These are phyloP conservation scores for Rhagium mordax DNA, from an alignment of 2,888 invertebrate species.

Conservation along the genomic window DNA sequence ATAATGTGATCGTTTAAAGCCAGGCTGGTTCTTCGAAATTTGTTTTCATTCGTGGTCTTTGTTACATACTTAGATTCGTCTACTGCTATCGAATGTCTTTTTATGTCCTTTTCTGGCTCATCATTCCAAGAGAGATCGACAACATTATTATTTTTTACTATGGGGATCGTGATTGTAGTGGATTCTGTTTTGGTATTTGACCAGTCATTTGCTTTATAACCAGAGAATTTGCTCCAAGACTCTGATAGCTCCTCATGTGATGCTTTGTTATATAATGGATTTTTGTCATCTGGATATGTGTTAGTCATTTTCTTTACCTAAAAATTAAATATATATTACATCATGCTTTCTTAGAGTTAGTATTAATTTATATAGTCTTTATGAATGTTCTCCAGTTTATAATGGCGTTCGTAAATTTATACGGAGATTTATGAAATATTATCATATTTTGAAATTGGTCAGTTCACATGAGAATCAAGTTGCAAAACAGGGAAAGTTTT, in stretches of 20 bases:
- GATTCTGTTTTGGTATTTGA: constrained; percentile 59
- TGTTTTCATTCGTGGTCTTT: constrained; percentile 56
- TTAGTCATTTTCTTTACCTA: constrained; percentile 56
- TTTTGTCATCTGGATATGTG: constrained; percentile 50
- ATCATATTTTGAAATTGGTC: too few species aligned
- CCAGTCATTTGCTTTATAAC: constrained; percentile 42
- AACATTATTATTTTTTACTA: constrained; percentile 60
- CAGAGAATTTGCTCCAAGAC: constrained; percentile 37
- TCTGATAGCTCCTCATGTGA: constrained; percentile 38
- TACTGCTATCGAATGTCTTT: constrained; percentile 75
- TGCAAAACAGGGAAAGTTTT: too few species aligned
- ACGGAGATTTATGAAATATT: too few species aligned
- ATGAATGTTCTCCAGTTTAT: too few species aligned
- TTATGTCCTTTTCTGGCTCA: constrained; percentile 62
- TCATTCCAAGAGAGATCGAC: constrained; percentile 58
- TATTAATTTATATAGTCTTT: too few species aligned
- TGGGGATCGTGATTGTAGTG: constrained; percentile 67
- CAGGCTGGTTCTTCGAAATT: constrained; percentile 61
- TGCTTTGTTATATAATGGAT: constrained; percentile 34
- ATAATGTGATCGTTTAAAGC: constrained; percentile 56
- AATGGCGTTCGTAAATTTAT: too few species aligned
- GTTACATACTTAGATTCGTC: constrained; percentile 73
- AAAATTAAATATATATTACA: constrained; percentile 3
- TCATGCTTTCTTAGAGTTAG: neutral
- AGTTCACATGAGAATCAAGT: too few species aligned